Base-by-base conservation (phyloP, 1,140 invertebrate species). In the Hycleus cichorii region DNA sequence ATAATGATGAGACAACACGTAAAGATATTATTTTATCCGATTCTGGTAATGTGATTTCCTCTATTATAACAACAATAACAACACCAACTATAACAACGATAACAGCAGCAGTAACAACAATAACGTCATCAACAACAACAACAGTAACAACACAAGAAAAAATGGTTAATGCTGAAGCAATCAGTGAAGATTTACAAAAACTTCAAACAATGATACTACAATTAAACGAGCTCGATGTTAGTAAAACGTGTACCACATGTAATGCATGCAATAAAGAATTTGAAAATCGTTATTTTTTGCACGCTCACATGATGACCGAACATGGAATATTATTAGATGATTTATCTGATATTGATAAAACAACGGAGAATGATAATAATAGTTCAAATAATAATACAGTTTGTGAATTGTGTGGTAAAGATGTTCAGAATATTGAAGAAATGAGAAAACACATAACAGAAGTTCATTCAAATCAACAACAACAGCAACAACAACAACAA, bases 181-280 rank as follows among this genome's bases (percentile, higher is more conserved):
- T 85, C 7, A 86, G 83, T 39, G 87, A 91, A 69, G 90, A 93
- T 65, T 75, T 95, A 4, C 86, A 91, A 62, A 93, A 93, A 70
- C 74, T 95, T 12, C 91, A 95, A 72, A 89, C 89, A 0, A 95
- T 95, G 92, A 89, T 95, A 62, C 80, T 90, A 47, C 91, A 95
- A 73, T 72, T 95, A 47, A 94, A 93, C 69, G 86, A 86, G 52
- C 74, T 88, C 32, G 85, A 88, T 59, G 80, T 76, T 0, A 76
- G 73, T 71, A 72, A 84, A 79, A 78, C 78, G 3, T 72, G 80
- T 0, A 71, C 77, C 2, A 78, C 78, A 4, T 86, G 84, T 62
- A 76, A 71, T 40, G 66, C 81, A 2, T 85, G 84, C 58, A 80
- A 79, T 2, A 79, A 79, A 51, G 83, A 85, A 52, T 81, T 80